Percentiles rank a stretch among this genome's conserved stretches.
Evolutionary conservation across 2,797 vertebrate genomes (phyloP).

Genomic region (Protonibea diacanthus): DNA sequence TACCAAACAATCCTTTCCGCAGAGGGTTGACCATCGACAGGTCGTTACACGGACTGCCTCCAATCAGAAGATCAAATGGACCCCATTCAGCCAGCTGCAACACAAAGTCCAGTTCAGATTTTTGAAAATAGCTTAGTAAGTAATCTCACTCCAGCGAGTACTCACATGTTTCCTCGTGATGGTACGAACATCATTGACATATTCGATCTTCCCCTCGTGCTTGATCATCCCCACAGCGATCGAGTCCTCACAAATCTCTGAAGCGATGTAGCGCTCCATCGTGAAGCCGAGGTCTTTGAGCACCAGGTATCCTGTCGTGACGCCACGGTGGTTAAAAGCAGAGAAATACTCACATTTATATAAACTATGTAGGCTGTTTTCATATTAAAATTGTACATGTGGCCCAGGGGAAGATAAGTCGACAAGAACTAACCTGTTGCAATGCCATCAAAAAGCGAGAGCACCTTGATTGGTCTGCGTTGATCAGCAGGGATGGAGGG

Average conservation of each 20-base stretch:
- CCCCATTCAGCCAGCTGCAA: constrained; percentile 95
- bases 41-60: constrained; percentile 94
- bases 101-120: not conserved
- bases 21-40: constrained; percentile 92
- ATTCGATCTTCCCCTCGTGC: constrained; percentile 91
- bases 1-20: constrained; percentile 94
- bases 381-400: not conserved
- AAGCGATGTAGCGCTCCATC: constrained; percentile 92
- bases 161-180: constrained; percentile 94
- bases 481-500: constrained; percentile 89
- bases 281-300: constrained; percentile 94
- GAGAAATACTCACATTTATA: not conserved
- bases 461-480: constrained; percentile 90
- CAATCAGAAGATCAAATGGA: constrained; percentile 95
- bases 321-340: not conserved
- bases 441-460: constrained; percentile 95
- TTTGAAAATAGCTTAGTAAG: not conserved
- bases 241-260: constrained; percentile 93
- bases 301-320: constrained; percentile 90
- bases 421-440: constrained; percentile 87
- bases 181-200: constrained; percentile 91
- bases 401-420: not conserved
- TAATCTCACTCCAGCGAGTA: not conserved
- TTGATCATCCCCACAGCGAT: constrained; percentile 90
- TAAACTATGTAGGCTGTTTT: not conserved